Percentiles rank a stretch among this genome's conserved stretches.
Evolutionary conservation across 2,888 invertebrate species (phyloP).

Genomic region (Tanytarsus gracilentus): DNA sequence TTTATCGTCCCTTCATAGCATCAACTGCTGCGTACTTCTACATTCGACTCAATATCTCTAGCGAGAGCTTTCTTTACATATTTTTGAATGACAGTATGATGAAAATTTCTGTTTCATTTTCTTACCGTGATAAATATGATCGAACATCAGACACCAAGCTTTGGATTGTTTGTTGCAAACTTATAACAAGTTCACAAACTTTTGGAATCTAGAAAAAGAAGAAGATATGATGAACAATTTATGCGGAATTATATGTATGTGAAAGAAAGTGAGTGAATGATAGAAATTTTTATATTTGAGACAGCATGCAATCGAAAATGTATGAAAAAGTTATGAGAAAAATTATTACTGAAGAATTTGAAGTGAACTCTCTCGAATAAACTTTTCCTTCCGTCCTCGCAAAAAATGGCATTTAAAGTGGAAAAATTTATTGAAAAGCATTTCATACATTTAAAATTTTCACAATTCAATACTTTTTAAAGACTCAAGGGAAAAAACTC

Average conservation of each 20-base stretch:
- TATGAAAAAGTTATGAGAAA: too few species aligned
- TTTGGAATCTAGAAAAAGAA: slow-evolving; percentile 62
- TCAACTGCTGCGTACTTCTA: not conserved
- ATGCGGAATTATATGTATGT: not conserved
- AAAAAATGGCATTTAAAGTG: too few species aligned
- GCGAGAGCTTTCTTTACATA: not conserved
- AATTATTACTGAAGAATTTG: too few species aligned
- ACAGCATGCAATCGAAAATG: too few species aligned
- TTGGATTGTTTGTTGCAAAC: slow-evolving; percentile 59
- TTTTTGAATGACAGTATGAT: not conserved
- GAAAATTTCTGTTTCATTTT: not conserved
- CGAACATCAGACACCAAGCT: slow-evolving; percentile 52
- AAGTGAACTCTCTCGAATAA: too few species aligned
- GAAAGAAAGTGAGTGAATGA: not conserved
- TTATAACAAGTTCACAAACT: slow-evolving; percentile 56
- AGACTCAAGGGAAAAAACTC: too few species aligned
- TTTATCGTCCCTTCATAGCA: too few species aligned
- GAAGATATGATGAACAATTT: slow-evolving; percentile 58
- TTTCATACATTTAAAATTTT: too few species aligned
- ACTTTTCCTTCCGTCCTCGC: too few species aligned
- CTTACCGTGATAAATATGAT: slow-evolving; percentile 28
- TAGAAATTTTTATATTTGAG: not conserved
- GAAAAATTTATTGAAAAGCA: too few species aligned
- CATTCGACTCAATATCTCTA: not conserved
- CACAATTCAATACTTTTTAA: too few species aligned